A percentile compares a stretch with the other conserved stretches of the same genome.
Conservation (phyloP, 2,113 vertebrate species). For the Rana temporaria region DNA sequence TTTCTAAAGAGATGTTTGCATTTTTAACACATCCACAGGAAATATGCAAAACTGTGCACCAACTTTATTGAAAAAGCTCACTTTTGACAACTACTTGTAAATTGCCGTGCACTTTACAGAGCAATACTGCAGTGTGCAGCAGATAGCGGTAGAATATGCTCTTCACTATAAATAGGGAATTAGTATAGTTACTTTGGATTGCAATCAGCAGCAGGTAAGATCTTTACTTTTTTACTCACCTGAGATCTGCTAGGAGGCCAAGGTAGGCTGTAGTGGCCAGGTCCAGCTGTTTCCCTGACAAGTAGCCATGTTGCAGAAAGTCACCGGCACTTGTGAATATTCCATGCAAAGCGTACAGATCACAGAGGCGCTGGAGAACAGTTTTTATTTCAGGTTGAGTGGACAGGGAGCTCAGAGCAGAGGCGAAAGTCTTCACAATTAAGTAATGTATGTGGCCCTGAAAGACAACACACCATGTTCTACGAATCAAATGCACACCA, state of each 20-base stretch:
- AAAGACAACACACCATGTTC: constrained; percentile 36
- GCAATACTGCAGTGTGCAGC: too few relatives aligned
- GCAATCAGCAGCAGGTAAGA: neutral
- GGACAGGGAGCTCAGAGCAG: constrained; percentile 65
- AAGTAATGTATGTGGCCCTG: constrained; percentile 77
- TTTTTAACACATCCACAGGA: too few relatives aligned
- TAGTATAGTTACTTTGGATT: too few relatives aligned
- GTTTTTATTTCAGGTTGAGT: constrained; percentile 66
- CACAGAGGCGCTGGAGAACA: constrained; percentile 73
- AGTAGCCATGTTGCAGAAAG: constrained; percentile 72
- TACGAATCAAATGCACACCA: too few relatives aligned
- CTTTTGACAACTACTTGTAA: too few relatives aligned
- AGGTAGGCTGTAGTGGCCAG: constrained; percentile 70
- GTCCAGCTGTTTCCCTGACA: constrained; percentile 72
- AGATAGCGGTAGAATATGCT: too few relatives aligned
- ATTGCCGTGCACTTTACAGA: too few relatives aligned
- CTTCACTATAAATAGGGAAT: too few relatives aligned
- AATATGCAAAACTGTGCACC: too few relatives aligned
- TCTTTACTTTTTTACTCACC: constrained; percentile 67
- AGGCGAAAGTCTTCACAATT: constrained; percentile 71
- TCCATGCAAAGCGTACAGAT: constrained; percentile 73
- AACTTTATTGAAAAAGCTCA: too few relatives aligned
- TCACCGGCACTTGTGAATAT: constrained; percentile 69
- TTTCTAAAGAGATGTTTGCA: too few relatives aligned
- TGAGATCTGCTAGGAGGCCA: constrained; percentile 69